Conservation (phyloP, 1,140 invertebrate genomes). For the Drosophila pallidifrons region DNA sequence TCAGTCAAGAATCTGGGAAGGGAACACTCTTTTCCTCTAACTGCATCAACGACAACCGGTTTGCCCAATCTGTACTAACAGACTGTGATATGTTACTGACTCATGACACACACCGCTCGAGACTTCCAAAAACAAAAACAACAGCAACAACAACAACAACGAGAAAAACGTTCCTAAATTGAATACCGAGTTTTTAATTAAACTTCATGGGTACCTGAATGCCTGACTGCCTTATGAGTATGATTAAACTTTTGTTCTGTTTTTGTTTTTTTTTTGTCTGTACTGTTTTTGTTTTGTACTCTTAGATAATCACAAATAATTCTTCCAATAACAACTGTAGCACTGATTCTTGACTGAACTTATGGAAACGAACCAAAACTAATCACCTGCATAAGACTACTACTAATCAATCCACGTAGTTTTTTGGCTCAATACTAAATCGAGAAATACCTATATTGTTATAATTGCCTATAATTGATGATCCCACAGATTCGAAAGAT, state of each 20-base stretch:
- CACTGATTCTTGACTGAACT: slow-evolving; percentile 38
- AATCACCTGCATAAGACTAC: slow-evolving; percentile 18
- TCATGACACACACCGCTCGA: slow-evolving; percentile 29
- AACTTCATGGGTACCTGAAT: slow-evolving; percentile 35
- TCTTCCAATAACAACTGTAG: slow-evolving; percentile 14
- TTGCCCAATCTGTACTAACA: slow-evolving; percentile 40
- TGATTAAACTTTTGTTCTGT: slow-evolving; percentile 2
- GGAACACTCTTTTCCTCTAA: background rate
- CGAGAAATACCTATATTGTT: slow-evolving; percentile 22
- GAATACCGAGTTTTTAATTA: slow-evolving; percentile 14
- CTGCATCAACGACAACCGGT: slow-evolving; percentile 15
- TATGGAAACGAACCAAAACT: slow-evolving; percentile 13
- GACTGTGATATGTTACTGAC: slow-evolving; percentile 68
- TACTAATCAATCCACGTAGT: slow-evolving; percentile 56
- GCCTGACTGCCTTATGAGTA: slow-evolving; percentile 21
- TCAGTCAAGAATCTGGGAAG: slow-evolving; percentile 21
- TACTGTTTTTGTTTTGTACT: background rate
- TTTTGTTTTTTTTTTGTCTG: background rate
- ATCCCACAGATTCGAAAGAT: slow-evolving; percentile 79
- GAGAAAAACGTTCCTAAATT: slow-evolving; percentile 42
- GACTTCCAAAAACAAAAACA: slow-evolving; percentile 52
- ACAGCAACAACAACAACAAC: background rate
- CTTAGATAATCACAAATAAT: slow-evolving; percentile 1
- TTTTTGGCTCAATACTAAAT: slow-evolving; percentile 40
- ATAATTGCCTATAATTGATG: slow-evolving; percentile 47